phyloP scores from a whole-genome alignment of 2,113 vertebrate species.

The Petromus typicus region DNA sequence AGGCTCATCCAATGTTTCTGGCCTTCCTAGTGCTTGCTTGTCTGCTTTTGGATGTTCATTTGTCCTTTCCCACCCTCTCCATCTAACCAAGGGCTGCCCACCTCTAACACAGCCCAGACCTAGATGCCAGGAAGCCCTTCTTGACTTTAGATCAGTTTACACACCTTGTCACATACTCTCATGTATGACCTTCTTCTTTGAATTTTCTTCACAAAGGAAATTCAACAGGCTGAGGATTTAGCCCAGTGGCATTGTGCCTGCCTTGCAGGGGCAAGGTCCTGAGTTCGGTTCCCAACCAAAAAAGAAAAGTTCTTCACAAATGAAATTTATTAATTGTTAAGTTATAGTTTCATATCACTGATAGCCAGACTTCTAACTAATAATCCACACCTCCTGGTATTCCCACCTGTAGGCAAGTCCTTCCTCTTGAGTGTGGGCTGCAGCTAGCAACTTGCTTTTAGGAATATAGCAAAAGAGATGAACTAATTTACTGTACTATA shows the following conservation, averaged over 20 bases:
- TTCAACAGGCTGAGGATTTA: no score
- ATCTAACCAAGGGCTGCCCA: not conserved
- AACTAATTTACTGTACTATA: no score
- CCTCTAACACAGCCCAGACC: constrained; percentile 22
- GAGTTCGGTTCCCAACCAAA: no score
- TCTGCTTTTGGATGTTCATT: not conserved
- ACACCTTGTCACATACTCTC: not conserved
- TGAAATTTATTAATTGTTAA: no score
- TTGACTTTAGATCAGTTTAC: not conserved
- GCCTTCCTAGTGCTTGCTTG: not conserved
- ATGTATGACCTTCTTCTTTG: no score
- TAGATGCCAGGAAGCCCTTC: not conserved
- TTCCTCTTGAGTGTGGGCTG: not conserved
- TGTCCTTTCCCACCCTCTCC: not conserved
- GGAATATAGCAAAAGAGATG: no score
- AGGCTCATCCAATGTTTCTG: not conserved
- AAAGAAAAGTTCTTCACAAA: no score
- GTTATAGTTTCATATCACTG: not conserved
- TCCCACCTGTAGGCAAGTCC: not conserved
- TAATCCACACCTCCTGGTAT: not conserved
- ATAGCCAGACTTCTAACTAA: not conserved
- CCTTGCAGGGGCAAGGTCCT: no score
- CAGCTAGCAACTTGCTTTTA: not conserved
- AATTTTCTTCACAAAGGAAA: constrained; percentile 32
- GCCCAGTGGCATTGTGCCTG: no score